phyloP scores from a whole-genome alignment of 2,113 vertebrate species.

The Halcyon senegalensis region DNA sequence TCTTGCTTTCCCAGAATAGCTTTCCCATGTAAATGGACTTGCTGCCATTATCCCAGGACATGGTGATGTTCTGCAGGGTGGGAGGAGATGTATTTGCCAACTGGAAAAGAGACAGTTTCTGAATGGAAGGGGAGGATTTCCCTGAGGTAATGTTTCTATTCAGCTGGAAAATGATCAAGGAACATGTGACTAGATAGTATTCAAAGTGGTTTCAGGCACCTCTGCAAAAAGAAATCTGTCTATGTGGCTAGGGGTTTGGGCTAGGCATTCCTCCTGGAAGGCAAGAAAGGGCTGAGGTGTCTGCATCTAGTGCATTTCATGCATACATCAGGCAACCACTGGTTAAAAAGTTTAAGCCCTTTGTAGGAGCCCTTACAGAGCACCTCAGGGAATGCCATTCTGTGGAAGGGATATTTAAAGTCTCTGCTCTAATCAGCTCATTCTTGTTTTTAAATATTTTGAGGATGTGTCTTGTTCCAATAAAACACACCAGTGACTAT shows the following conservation, averaged over 20 bases:
- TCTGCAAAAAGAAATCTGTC: neutral
- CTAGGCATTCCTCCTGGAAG: neutral
- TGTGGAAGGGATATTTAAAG: neutral
- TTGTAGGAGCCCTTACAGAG: neutral
- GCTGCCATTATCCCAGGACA: neutral
- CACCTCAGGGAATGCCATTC: neutral
- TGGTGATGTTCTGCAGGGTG: neutral
- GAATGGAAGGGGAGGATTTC: neutral
- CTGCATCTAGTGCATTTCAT: neutral
- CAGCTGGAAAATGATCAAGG: neutral
- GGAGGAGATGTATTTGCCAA: neutral
- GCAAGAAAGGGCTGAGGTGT: neutral
- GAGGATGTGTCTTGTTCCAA: neutral
- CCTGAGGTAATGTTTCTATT: neutral
- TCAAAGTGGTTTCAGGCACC: neutral
- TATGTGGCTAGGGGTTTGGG: neutral
- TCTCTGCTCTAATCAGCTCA: neutral
- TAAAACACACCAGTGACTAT: neutral
- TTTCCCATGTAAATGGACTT: slow-evolving; percentile 57
- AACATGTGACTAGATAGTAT: neutral
- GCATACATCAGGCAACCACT: rapidly evolving
- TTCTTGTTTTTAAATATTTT: neutral
- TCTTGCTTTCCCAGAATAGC: slow-evolving; percentile 26
- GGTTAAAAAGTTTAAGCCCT: neutral
- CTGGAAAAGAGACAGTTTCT: neutral